These are phyloP conservation scores for Arizona elegans DNA, from an alignment of 2,113 vertebrate genomes.

Conservation along the genomic window DNA sequence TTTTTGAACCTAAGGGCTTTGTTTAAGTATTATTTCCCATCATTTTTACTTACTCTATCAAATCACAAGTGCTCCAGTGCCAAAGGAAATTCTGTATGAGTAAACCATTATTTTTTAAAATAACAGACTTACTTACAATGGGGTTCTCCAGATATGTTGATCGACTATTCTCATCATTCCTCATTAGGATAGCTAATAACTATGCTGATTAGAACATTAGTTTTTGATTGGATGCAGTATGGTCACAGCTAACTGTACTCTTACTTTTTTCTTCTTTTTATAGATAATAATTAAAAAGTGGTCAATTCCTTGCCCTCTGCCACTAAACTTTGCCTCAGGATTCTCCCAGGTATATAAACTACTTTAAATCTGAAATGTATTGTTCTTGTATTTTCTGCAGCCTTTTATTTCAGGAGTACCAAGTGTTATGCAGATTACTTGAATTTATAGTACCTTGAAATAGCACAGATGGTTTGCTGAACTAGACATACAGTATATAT, in stretches of 20 bases:
- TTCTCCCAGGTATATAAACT: constrained; percentile 61
- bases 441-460: not conserved
- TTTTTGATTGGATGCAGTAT: not conserved
- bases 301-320: constrained; percentile 88
- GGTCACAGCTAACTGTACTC: not conserved
- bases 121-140: not conserved
- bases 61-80: not conserved
- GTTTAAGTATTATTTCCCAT: not conserved
- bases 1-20: not conserved
- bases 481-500: not conserved
- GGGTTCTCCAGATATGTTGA: not conserved
- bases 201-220: not conserved
- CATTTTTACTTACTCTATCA: not conserved
- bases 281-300: constrained; percentile 91
- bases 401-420: not conserved
- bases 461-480: not conserved
- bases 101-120: not conserved
- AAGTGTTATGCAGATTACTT: not conserved
- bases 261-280: constrained; percentile 41
- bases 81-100: not conserved
- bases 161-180: not conserved
- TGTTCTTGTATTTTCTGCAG: constrained; percentile 33
- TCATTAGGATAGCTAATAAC: not conserved
- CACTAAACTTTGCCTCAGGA: constrained; percentile 64
- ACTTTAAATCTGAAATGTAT: constrained; percentile 47